Base-by-base conservation (phyloP, 2,888 invertebrate genomes). In the Aphidoletes aphidimyza region DNA sequence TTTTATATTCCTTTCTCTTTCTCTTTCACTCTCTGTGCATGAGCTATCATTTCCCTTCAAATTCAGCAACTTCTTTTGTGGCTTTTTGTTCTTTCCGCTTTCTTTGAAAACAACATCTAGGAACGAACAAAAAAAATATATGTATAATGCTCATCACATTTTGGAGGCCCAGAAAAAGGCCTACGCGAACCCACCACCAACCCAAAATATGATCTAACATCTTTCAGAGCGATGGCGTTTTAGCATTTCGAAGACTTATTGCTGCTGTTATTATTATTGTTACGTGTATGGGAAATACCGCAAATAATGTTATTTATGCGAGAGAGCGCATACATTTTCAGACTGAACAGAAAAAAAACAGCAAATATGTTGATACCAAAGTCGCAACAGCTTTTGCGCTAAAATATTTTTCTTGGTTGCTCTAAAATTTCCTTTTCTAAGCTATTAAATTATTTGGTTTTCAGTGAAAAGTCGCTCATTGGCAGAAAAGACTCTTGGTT, bases 11-110 rank as follows among this genome's bases (percentile, higher is more conserved):
- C n/a, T n/a, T n/a, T n/a, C n/a, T n/a, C n/a, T n/a, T n/a, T n/a
- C n/a, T n/a, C n/a, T n/a, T n/a, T n/a, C n/a, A n/a, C n/a, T n/a
- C n/a, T n/a, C n/a, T n/a, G n/a, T n/a, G n/a, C n/a, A n/a, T 69
- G 34, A 26, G 69, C 30, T 69, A 69, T 69, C 69, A 34, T 69
- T 69, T 54, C 54, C 54, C 54, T 54, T 69, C 69, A 69, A 69
- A 5, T 69, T 69, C 69, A 69, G 69, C 69, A 30, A 69, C 69
- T 69, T 69, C 69, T 69, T 69, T 69, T 69, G 69, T 69, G 69
- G 69, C 69, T 69, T 69, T 69, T 69, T 69, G 69, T 69, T 69
- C 69, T 69, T 69, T 69, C 69, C 69, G 69, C 69, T 69, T n/a
- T 30, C 69, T 69, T 69, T 69, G 69, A 34, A 69, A 69, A 69